These are phyloP conservation scores for Gandaritis pyraliata DNA, from an alignment of 2,888 invertebrate genomes.

Conservation along the genomic window DNA sequence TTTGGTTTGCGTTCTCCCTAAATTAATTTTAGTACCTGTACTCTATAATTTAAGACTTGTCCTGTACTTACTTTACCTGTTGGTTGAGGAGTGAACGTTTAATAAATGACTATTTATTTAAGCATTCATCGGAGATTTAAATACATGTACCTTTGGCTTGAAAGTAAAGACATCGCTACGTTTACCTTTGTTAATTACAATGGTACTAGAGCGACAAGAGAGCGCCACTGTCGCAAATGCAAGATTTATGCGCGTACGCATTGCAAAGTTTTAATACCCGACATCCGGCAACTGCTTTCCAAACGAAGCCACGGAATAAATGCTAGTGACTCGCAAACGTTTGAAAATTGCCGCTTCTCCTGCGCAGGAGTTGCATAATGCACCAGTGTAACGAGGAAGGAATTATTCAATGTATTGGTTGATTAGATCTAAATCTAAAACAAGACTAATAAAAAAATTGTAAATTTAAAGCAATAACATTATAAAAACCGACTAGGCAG, in stretches of 20 bases:
- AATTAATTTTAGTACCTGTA: too few species aligned
- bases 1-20: too few species aligned
- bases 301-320: slow-evolving; percentile 46
- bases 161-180: slow-evolving; percentile 21
- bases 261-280: slow-evolving; percentile 57
- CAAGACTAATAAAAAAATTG: too few species aligned
- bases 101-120: background rate
- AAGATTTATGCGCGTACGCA: slow-evolving; percentile 63
- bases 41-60: too few species aligned
- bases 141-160: slow-evolving; percentile 13
- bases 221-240: slow-evolving; percentile 53
- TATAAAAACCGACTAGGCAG: too few species aligned
- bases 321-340: slow-evolving; percentile 41
- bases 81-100: background rate
- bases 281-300: slow-evolving; percentile 69
- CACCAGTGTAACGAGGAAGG: slow-evolving; percentile 31
- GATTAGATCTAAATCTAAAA: too few species aligned
- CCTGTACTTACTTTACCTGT: too few species aligned
- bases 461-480: too few species aligned
- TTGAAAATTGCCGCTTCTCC: slow-evolving; percentile 64
- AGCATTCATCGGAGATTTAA: background rate
- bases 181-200: slow-evolving; percentile 34
- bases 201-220: slow-evolving; percentile 47
- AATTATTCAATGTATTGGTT: slow-evolving; percentile 16
- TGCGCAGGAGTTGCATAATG: slow-evolving; percentile 45